Percentiles rank a stretch among this genome's conserved stretches.
phyloP scores from a whole-genome alignment of 2,888 invertebrate species.

The Epiblema foenella region DNA sequence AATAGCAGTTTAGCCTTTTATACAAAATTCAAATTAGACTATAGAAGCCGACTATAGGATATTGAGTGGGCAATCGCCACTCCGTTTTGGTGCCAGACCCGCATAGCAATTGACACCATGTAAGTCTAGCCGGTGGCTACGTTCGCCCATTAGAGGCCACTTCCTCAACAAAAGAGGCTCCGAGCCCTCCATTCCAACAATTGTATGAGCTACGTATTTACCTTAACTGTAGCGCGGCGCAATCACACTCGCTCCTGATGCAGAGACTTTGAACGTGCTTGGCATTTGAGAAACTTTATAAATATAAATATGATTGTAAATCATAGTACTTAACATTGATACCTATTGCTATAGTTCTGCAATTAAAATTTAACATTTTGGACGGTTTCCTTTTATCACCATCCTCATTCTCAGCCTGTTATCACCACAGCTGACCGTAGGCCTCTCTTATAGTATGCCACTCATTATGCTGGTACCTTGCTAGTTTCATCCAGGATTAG shows the following conservation, averaged over 20 bases:
- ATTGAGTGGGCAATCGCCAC: slow-evolving; percentile 58
- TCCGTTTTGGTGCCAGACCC: slow-evolving; percentile 57
- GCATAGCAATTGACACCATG: slow-evolving; percentile 79
- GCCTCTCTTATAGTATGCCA: too few relatives aligned
- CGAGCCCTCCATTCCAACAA: slow-evolving; percentile 78
- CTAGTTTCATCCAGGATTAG: too few relatives aligned
- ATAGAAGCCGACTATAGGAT: slow-evolving; percentile 55
- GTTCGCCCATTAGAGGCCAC: slow-evolving; percentile 75
- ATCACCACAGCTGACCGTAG: too few relatives aligned
- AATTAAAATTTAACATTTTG: neutral
- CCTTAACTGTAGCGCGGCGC: slow-evolving; percentile 79
- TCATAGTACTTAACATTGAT: neutral
- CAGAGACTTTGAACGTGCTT: slow-evolving; percentile 54
- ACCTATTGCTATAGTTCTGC: neutral
- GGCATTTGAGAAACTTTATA: slow-evolving; percentile 52
- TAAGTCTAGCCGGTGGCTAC: slow-evolving; percentile 76
- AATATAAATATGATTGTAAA: slow-evolving; percentile 8
- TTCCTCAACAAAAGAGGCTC: slow-evolving; percentile 82
- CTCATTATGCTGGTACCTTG: too few relatives aligned
- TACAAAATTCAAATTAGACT: slow-evolving; percentile 66
- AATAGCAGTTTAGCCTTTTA: slow-evolving; percentile 64
- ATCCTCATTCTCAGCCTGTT: too few relatives aligned
- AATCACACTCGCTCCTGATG: slow-evolving; percentile 74
- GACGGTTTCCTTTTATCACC: neutral
- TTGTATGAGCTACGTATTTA: slow-evolving; percentile 85